Evolutionary conservation across 2,113 vertebrate genomes (phyloP).

Genomic region (Glareola pratincola): DNA sequence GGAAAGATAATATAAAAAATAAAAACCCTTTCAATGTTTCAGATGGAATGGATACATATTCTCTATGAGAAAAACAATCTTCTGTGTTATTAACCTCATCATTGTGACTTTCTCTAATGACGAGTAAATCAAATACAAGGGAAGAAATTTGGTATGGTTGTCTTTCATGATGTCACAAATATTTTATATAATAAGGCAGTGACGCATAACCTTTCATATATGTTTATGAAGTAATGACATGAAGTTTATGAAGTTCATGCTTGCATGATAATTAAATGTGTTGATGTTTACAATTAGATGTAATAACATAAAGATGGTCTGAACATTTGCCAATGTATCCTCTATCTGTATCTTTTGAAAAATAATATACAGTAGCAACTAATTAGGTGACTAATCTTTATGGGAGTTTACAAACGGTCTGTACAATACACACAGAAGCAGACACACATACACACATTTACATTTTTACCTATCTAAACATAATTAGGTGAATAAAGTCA

Average conservation of each 20-base stretch:
- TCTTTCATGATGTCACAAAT: constrained; percentile 15
- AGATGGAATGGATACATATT: background rate
- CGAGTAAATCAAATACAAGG: background rate
- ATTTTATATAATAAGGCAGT: constrained; percentile 6
- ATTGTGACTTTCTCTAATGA: background rate
- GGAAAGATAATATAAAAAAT: background rate
- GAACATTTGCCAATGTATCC: constrained; percentile 48
- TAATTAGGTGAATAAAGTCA: constrained; percentile 10
- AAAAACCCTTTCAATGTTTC: background rate
- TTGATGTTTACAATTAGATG: constrained; percentile 49
- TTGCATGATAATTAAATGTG: constrained; percentile 56
- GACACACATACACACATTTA: background rate
- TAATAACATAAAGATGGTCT: constrained; percentile 59
- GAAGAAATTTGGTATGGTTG: background rate
- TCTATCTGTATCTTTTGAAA: constrained; percentile 21
- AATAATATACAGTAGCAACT: constrained; percentile 20
- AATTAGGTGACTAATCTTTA: constrained; percentile 25
- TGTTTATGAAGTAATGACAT: constrained; percentile 49
- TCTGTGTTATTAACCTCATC: background rate
- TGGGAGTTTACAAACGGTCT: background rate
- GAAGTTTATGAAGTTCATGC: constrained; percentile 53
- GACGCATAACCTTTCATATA: constrained; percentile 40
- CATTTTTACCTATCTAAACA: background rate
- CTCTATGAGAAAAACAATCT: background rate
- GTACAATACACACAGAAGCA: background rate